Evolutionary conservation across 2,888 invertebrate genomes (phyloP).

Genomic region (Gnatocerus cornutus): DNA sequence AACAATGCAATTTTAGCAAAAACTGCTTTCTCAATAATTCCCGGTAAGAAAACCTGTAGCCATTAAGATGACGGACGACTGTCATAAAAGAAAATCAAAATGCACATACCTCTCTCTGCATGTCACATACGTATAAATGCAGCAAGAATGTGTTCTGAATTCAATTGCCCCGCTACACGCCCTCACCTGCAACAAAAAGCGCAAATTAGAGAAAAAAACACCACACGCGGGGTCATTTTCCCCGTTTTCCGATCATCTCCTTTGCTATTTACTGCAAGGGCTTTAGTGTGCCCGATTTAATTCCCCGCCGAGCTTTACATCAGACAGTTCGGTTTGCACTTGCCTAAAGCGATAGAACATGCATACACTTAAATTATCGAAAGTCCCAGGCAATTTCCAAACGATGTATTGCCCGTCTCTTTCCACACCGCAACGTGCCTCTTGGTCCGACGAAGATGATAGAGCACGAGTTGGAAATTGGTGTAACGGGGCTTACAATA

Average conservation of each 20-base stretch:
- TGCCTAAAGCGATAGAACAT: conserved; percentile 68
- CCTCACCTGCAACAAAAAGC: conserved; percentile 12
- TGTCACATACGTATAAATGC: conserved; percentile 62
- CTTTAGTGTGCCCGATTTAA: conserved; percentile 64
- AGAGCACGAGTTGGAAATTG: conserved; percentile 62
- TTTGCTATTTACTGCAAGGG: not conserved
- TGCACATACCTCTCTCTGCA: conserved; percentile 66
- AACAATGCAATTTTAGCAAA: conserved; percentile 61
- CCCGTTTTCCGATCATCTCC: not conserved
- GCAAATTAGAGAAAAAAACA: not conserved
- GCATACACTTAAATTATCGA: conserved; percentile 69
- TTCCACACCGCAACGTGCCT: conserved; percentile 52
- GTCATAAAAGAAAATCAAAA: conserved; percentile 65
- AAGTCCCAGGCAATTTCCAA: conserved; percentile 63
- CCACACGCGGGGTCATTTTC: not conserved
- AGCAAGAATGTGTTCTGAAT: conserved; percentile 66
- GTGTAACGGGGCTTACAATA: conserved; percentile 59
- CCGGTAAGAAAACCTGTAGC: conserved; percentile 64
- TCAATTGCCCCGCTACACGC: conserved; percentile 50
- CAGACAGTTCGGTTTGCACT: conserved; percentile 66
- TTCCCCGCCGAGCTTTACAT: conserved; percentile 67
- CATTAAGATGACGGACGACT: conserved; percentile 66
- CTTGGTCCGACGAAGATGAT: conserved; percentile 57
- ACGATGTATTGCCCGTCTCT: conserved; percentile 59
- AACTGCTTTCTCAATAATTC: conserved; percentile 62